Evolutionary conservation across 2,797 vertebrate species (phyloP).

Genomic region (Labeo calbasu): DNA sequence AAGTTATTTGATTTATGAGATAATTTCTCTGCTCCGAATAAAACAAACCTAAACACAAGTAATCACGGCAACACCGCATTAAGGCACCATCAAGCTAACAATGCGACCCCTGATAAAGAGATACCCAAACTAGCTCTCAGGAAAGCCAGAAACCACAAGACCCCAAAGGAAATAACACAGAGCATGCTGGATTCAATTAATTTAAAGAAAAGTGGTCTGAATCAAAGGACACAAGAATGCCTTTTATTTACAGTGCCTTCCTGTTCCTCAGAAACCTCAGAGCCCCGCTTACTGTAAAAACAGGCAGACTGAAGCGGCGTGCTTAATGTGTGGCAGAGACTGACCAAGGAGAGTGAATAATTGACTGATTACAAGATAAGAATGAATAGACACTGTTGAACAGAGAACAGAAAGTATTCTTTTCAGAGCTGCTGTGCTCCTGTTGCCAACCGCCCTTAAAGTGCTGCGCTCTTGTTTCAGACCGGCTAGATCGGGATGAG

Average conservation of each 20-base stretch:
- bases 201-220: conserved; percentile 61
- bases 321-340: conserved; percentile 42
- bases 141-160: conserved; percentile 45
- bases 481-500: conserved; percentile 12
- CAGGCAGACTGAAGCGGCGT: background rate
- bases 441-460: conserved; percentile 48
- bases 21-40: background rate
- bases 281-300: conserved; percentile 46
- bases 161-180: conserved; percentile 43
- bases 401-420: conserved; percentile 47
- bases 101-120: conserved; percentile 31
- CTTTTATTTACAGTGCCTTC: conserved; percentile 60
- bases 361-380: conserved; percentile 53
- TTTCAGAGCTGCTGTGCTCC: conserved; percentile 33
- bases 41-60: conserved; percentile 16
- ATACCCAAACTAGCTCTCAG: conserved; percentile 15
- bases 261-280: conserved; percentile 17
- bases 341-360: conserved; percentile 44
- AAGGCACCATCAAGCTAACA: conserved; percentile 6
- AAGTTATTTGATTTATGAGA: conserved; percentile 23
- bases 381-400: conserved; percentile 47
- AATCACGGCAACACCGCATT: conserved; percentile 10
- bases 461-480: conserved; percentile 45
- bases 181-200: conserved; percentile 57
- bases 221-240: conserved; percentile 42